Base-by-base conservation (phyloP, 2,888 invertebrate species). In the Meteorus colon region DNA sequence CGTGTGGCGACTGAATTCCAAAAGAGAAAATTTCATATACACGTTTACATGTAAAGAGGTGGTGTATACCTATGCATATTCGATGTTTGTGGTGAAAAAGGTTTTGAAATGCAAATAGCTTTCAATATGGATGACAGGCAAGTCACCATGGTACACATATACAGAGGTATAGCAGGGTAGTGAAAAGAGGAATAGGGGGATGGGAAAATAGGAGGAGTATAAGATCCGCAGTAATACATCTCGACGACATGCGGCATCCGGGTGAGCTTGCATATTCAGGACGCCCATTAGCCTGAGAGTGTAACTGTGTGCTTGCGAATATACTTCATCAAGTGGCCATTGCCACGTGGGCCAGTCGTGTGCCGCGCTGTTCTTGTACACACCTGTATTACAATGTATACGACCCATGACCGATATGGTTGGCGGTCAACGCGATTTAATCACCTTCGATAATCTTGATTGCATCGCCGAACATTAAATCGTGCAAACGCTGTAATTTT, bases 191-290 rank as follows among this genome's bases (percentile, higher is more conserved):
- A 31, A 34, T 31, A 31, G 10, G 63, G 31, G 67, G 34, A 48
- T 59, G 48, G 72, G 67, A 34, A 66, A 45, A 34, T 16, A 69
- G 63, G 48, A 55, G 59, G 73, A 68, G 68, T 69, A 75, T 87
- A 87, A 88, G 88, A 88, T 86, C 85, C 84, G 88, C 87, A 85
- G 87, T 86, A 88, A 88, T 88, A 87, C 84, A 87, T 88, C 86
- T 86, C 84, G 85, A 81, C 84, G 88, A 87, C 88, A 86, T 84
- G 79, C 84, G 84, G 84, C 87, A 86, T 88, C 88, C 88, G 87
- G 79, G 86, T 84, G 85, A 85, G 83, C 86, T 85, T 87, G 86
- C 88, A 88, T 88, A 88, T 88, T 88, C 86, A 87, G 87, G 34
- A 75, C 83, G 82, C 79, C 83, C 82, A 80, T 84, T 82, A 83